Evolutionary conservation across 2,113 vertebrate species (phyloP).

Genomic region (Vulpes ferrilata): DNA sequence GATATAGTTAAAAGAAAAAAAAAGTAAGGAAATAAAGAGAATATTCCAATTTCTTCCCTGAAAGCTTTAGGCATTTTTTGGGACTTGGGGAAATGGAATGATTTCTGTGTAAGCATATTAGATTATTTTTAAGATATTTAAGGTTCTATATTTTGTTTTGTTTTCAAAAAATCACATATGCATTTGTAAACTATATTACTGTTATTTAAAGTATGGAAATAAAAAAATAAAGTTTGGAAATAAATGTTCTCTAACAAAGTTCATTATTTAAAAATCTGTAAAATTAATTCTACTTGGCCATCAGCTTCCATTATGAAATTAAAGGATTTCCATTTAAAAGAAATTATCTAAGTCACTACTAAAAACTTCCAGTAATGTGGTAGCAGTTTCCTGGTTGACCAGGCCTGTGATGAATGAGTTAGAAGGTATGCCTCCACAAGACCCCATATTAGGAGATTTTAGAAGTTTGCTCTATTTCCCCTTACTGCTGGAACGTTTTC

Average conservation of each 20-base stretch:
- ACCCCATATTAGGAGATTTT: not conserved
- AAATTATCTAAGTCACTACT: not conserved
- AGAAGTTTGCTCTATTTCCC: not conserved
- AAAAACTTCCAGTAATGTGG: not conserved
- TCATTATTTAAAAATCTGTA: not conserved
- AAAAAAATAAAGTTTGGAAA: not conserved
- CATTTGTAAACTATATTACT: not conserved
- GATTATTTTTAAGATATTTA: slow-evolving; percentile 3
- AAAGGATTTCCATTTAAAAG: slow-evolving; percentile 26
- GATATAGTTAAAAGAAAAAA: not conserved
- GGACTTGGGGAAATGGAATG: not conserved
- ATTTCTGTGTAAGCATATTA: not conserved
- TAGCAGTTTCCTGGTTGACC: not conserved
- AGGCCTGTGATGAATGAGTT: not conserved
- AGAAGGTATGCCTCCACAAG: not conserved
- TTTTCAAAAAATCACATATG: not conserved
- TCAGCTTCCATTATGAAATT: not conserved
- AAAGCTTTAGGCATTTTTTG: not conserved
- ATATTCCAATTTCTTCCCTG: not conserved
- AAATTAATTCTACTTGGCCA: not conserved
- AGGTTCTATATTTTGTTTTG: not conserved
- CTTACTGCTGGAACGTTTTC: not conserved
- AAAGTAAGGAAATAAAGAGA: slow-evolving; percentile 45
- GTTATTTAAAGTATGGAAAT: not conserved
- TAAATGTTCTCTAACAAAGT: slow-evolving; percentile 4